Conservation (phyloP, 2,797 vertebrate species). For the Epinephelus coioides region DNA sequence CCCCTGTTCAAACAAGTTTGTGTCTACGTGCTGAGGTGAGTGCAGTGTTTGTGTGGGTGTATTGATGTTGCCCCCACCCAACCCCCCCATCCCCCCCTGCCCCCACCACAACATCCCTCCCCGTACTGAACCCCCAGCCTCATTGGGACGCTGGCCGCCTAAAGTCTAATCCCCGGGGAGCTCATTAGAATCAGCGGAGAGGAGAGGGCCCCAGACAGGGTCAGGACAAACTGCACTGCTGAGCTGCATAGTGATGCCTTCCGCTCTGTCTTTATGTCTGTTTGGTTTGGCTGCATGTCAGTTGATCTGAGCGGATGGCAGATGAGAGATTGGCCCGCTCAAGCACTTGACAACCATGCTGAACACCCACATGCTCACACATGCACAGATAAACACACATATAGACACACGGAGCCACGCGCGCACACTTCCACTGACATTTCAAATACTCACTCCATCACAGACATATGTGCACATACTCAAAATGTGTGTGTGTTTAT, state of each 20-base stretch:
- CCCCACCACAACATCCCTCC: not conserved
- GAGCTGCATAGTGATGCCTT: conserved; percentile 85
- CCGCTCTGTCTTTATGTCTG: conserved; percentile 74
- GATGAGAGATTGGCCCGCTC: conserved; percentile 77
- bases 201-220: conserved; percentile 80
- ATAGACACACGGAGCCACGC: not conserved
- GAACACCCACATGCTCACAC: conserved; percentile 45
- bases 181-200: conserved; percentile 85
- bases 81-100: too few species aligned
- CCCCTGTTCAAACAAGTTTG: conserved; percentile 39
- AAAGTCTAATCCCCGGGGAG: conserved; percentile 76
- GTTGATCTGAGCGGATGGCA: conserved; percentile 63
- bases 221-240: conserved; percentile 78
- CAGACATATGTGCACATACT: conserved; percentile 13
- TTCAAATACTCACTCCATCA: not conserved
- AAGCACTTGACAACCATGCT: conserved; percentile 76
- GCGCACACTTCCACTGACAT: not conserved
- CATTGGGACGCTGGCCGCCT: conserved; percentile 75
- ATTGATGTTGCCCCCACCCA: conserved; percentile 40
- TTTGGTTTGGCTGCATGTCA: conserved; percentile 71
- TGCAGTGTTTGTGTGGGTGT: conserved; percentile 46
- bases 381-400: conserved; percentile 20
- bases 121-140: conserved; percentile 25
- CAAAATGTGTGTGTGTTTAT: not conserved
- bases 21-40: conserved; percentile 30